phyloP scores from a whole-genome alignment of 2,888 invertebrate genomes.

The Stegophylla sp. region DNA sequence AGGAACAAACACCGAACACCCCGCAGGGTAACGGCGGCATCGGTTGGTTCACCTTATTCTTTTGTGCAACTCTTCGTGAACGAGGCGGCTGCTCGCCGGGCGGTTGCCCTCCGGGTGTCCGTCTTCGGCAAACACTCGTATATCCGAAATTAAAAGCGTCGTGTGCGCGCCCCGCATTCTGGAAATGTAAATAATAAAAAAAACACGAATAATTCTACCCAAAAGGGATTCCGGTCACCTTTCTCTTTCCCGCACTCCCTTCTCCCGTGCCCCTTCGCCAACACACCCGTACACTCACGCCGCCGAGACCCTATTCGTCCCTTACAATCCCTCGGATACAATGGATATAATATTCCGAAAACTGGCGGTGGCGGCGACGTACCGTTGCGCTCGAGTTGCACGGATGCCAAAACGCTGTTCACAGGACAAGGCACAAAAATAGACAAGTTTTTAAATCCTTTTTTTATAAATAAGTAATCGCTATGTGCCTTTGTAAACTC shows the following conservation, averaged over 20 bases:
- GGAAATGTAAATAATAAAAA: constrained; percentile 42
- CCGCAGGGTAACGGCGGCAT: not conserved
- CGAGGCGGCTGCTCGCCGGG: not conserved
- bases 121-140: constrained; percentile 42
- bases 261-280: not conserved
- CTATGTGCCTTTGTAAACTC: no score
- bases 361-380: no score
- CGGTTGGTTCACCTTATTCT: constrained; percentile 1
- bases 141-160: constrained; percentile 54
- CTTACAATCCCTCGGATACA: no score
- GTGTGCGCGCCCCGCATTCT: constrained; percentile 8
- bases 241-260: not conserved
- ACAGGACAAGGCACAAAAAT: no score
- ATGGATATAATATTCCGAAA: no score
- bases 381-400: no score
- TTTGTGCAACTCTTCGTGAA: not conserved
- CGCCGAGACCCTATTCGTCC: no score
- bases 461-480: no score
- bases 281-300: not conserved
- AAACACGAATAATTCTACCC: not conserved
- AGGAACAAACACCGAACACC: constrained; percentile 30
- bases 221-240: constrained; percentile 2
- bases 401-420: no score
- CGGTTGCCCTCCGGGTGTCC: constrained; percentile 23
- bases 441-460: no score